phyloP scores from a whole-genome alignment of 1,140 invertebrate species.

The Neomicropteryx cornuta region DNA sequence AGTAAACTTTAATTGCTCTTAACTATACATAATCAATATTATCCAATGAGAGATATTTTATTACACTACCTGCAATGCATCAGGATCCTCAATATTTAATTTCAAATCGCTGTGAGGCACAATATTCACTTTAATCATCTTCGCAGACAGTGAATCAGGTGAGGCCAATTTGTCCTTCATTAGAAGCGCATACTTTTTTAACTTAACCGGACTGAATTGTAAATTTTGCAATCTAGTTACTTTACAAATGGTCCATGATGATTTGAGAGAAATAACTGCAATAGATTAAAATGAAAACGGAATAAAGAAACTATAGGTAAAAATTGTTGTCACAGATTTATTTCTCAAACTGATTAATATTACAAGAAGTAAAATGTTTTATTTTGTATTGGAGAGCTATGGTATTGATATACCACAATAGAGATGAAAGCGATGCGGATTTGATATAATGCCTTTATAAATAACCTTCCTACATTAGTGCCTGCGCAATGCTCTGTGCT shows the following conservation, averaged over 20 bases:
- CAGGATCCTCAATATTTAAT: slow-evolving; percentile 29
- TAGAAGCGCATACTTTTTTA: slow-evolving; percentile 34
- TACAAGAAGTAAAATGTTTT: too few species aligned
- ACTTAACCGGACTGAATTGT: slow-evolving; percentile 24
- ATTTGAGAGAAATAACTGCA: slow-evolving; percentile 33
- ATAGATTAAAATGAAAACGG: slow-evolving; percentile 10
- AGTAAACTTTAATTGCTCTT: too few species aligned
- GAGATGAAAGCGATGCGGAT: too few species aligned
- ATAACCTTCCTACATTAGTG: too few species aligned
- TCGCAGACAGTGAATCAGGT: slow-evolving; percentile 17
- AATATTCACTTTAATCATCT: slow-evolving; percentile 23
- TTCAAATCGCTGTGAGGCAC: slow-evolving; percentile 25
- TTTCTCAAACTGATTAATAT: too few species aligned
- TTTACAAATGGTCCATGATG: slow-evolving; percentile 25
- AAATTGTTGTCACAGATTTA: too few species aligned
- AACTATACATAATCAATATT: too few species aligned
- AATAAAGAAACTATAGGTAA: too few species aligned
- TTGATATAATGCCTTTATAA: too few species aligned
- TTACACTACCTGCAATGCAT: slow-evolving; percentile 16
- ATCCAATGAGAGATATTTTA: slow-evolving; percentile 1
- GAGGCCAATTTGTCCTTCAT: slow-evolving; percentile 28
- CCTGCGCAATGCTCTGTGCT: too few species aligned
- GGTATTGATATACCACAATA: too few species aligned
- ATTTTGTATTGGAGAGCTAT: too few species aligned
- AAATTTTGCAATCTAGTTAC: slow-evolving; percentile 32